These are phyloP conservation scores for Copidosoma floridanum DNA, from an alignment of 1,140 invertebrate genomes.

Conservation along the genomic window DNA sequence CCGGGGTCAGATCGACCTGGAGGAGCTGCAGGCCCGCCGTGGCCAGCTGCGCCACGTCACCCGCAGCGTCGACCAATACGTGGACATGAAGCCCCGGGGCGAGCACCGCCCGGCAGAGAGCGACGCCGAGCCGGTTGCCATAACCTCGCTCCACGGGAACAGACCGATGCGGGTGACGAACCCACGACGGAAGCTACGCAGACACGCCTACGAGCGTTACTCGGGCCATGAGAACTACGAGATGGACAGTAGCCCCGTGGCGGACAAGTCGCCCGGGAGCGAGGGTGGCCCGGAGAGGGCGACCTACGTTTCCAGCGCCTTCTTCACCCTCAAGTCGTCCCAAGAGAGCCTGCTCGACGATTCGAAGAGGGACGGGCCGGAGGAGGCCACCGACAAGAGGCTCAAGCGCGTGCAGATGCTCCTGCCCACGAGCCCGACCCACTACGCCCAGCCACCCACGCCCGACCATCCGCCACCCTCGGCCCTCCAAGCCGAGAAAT, in stretches of 20 bases:
- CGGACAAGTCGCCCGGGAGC: conserved; percentile 55
- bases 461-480: conserved; percentile 92
- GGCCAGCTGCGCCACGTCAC: conserved; percentile 65
- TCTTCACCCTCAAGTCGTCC: conserved; percentile 64
- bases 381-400: conserved; percentile 47
- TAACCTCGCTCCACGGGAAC: conserved; percentile 68
- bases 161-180: conserved; percentile 71
- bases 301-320: conserved; percentile 56
- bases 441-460: conserved; percentile 88
- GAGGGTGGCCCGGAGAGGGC: conserved; percentile 41
- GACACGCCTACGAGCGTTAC: conserved; percentile 56
- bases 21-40: conserved; percentile 61
- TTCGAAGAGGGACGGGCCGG: conserved; percentile 39
- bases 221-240: conserved; percentile 59
- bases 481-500: conserved; percentile 83
- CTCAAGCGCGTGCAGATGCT: conserved; percentile 58
- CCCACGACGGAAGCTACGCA: conserved; percentile 67
- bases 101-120: conserved; percentile 47
- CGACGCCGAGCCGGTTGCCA: conserved; percentile 63
- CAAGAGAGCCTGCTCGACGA: conserved; percentile 66
- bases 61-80: conserved; percentile 73
- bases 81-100: conserved; percentile 66
- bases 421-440: conserved; percentile 75
- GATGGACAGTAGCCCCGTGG: conserved; percentile 46
- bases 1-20: conserved; percentile 67